Base-by-base conservation (phyloP, 2,797 vertebrate species). In the Melanogrammus aeglefinus region DNA sequence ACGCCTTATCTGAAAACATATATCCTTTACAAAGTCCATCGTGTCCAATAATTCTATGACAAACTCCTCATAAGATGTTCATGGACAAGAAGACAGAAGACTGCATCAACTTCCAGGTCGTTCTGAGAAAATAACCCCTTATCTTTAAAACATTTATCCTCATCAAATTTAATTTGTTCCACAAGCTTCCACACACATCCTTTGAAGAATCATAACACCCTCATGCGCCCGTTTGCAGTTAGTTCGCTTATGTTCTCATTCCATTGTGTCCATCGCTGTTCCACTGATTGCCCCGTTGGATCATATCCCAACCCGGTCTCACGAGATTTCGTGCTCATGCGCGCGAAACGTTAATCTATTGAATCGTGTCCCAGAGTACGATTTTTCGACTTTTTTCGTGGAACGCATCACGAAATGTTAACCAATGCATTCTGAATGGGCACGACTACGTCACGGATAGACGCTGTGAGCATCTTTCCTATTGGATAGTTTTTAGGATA, bases 271-370 rank as follows among this genome's bases (percentile, higher is more conserved):
- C 57, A 63, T 24, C 6, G 21, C 57, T 1, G 24, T 63, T 76
- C 79, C 78, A 80, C 21, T 77, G n/a, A 66, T 70, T 76, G 63
- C 38, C 72, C 72, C 63, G 47, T 13, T 74, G 44, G 5, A 44
- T 76, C 33, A 7, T 76, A 24, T 76, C 10, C 6, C n/a, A n/a
- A n/a, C n/a, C n/a, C n/a, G n/a, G n/a, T n/a, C n/a, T n/a, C n/a
- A n/a, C n/a, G n/a, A n/a, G n/a, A n/a, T n/a, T n/a, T n/a, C n/a
- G n/a, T n/a, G n/a, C n/a, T n/a, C n/a, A n/a, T n/a, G n/a, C n/a
- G n/a, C n/a, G n/a, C n/a, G n/a, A n/a, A n/a, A n/a, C n/a, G n/a
- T n/a, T n/a, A n/a, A n/a, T n/a, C n/a, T n/a, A n/a, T n/a, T n/a
- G n/a, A n/a, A n/a, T n/a, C n/a, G n/a, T n/a, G n/a, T n/a, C n/a